Conservation (phyloP, 2,113 vertebrate species). For the Engystomops pustulosus region DNA sequence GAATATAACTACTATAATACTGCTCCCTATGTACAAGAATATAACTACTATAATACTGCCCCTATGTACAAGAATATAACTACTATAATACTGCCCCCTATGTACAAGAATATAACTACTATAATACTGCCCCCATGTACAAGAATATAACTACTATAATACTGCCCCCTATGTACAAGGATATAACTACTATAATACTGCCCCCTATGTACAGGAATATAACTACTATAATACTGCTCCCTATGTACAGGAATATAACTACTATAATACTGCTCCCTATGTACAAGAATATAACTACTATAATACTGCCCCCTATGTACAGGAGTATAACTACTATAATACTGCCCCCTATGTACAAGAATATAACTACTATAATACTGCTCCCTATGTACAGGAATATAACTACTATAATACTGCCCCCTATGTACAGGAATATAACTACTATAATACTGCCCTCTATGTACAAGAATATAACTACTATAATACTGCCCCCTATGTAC, state of each 20-base stretch:
- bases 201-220: not conserved
- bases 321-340: conserved; percentile 10
- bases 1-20: conserved; percentile 3
- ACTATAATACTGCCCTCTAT: too few species aligned
- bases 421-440: too few species aligned
- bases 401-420: not conserved
- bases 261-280: not conserved
- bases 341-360: conserved; percentile 5
- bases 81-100: not conserved
- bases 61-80: not conserved
- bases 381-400: not conserved
- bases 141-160: too few species aligned
- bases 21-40: not conserved
- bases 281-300: conserved; percentile 8
- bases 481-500: not conserved
- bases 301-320: not conserved
- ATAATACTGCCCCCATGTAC: too few species aligned
- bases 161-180: too few species aligned
- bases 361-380: conserved; percentile 7
- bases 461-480: not conserved
- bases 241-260: too few species aligned
- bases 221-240: not conserved
- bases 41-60: not conserved
- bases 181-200: not conserved
- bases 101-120: too few species aligned